Conservation (phyloP, 2,888 invertebrate species). For the Amaurobius ferox region DNA sequence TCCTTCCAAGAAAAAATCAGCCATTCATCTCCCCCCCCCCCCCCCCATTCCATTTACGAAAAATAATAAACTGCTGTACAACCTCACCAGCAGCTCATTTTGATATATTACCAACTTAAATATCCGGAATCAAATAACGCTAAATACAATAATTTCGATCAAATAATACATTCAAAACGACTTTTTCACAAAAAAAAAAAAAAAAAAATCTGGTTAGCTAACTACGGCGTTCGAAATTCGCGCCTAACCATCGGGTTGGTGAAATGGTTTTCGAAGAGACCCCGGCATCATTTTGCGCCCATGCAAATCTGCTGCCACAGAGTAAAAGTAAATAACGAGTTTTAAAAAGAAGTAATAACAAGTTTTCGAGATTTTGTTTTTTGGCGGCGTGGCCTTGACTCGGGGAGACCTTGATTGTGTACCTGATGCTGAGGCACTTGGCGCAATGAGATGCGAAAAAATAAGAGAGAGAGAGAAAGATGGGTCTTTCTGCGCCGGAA, state of each 20-base stretch:
- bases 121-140: too few relatives aligned
- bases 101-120: too few relatives aligned
- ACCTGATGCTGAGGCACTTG: conserved; percentile 52
- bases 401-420: conserved; percentile 46
- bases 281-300: not conserved
- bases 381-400: conserved; percentile 51
- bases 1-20: too few relatives aligned
- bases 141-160: too few relatives aligned
- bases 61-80: too few relatives aligned
- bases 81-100: too few relatives aligned
- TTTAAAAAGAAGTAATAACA: conserved; percentile 39
- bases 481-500: not conserved
- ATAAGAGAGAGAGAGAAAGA: not conserved
- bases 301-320: conserved; percentile 44
- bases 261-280: not conserved
- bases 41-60: too few relatives aligned
- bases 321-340: conserved; percentile 31
- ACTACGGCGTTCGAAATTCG: too few relatives aligned
- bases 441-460: conserved; percentile 13
- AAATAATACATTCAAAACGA: too few relatives aligned
- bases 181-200: too few relatives aligned
- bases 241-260: not conserved
- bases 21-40: too few relatives aligned
- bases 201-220: too few relatives aligned
- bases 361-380: conserved; percentile 20